Evolutionary conservation across 2,888 invertebrate species (phyloP).

Genomic region (Pomacea canaliculata): DNA sequence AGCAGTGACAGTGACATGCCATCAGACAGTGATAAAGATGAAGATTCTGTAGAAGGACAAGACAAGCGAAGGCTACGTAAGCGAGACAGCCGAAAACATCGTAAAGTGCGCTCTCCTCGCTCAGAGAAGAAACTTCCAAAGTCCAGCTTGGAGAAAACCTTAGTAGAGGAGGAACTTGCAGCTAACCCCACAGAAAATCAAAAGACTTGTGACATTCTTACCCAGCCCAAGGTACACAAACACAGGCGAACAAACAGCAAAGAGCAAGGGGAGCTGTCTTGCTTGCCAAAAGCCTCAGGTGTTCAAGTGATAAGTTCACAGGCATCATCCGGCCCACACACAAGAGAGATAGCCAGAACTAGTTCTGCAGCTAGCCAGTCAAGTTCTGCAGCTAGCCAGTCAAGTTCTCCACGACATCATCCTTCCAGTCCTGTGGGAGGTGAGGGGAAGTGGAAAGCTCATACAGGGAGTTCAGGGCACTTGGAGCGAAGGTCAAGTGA

Average conservation of each 20-base stretch:
- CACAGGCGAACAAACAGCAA: conserved; percentile 41
- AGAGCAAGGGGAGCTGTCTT: conserved; percentile 22
- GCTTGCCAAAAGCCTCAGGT: not conserved
- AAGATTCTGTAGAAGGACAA: conserved; percentile 45
- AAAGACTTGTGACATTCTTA: conserved; percentile 35
- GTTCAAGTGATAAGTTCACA: no score
- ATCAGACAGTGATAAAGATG: conserved; percentile 53
- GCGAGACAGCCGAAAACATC: conserved; percentile 33
- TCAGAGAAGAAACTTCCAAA: conserved; percentile 31
- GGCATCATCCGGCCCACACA: not conserved
- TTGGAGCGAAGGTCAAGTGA: not conserved
- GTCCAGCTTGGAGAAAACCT: not conserved
- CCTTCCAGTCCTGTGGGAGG: not conserved
- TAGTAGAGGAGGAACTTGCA: conserved; percentile 1
- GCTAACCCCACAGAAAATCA: not conserved
- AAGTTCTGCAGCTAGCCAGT: not conserved
- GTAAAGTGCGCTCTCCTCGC: conserved; percentile 42
- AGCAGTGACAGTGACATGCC: conserved; percentile 49
- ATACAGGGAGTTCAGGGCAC: not conserved
- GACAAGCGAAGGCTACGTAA: conserved; percentile 38
- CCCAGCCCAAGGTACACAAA: conserved; percentile 50
- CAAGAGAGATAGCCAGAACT: not conserved
- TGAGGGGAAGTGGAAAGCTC: not conserved
- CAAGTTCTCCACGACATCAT: not conserved
- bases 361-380: not conserved